Base-by-base conservation (phyloP, 2,113 vertebrate genomes). In the Ia io region DNA sequence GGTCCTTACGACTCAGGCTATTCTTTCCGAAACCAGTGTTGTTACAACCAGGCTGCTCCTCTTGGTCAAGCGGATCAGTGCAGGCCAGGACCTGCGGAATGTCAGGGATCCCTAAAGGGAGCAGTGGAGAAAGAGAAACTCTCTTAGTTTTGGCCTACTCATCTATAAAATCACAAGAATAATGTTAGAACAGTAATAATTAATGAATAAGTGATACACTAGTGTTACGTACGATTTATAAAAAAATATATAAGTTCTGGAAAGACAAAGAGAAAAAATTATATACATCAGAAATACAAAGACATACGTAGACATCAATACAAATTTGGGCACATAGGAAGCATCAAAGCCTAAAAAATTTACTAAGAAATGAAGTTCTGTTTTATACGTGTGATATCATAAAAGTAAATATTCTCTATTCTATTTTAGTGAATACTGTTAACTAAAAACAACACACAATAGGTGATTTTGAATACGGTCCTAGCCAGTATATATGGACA, bases 101-200 rank as follows among this genome's bases (percentile, higher is more conserved):
- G 37, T 92, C 78, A 65, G 93, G 63, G 17, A 90, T 73, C 70
- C 85, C 90, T 73, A 93, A 59, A 28, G 92, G 90, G 5, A 78
- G 80, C 1, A 86, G 47, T 49, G 47, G 47, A 49, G 47, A 49
- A 49, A 49, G 14, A 47, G 47, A 53, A 53, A 53, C 5, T 56
- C 53, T 22, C 53, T 56, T 18, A 56, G 53, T 20, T 56, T 22
- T 23, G 56, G 22, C 8, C 56, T 59, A 22, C 56, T 59, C 20
- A 25, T 59, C 56, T 59, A 9, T 22, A 59, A 59, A 59, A 9
- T 25, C 22, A 23, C 77, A 82, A 49, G 42, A 70, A 84, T 11
- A 76, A 49, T 49, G 44, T 10, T 44, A 37, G 1, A 44, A 17
- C 56, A 59, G 22, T 44, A 32, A 63, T 40, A 76, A 80, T 84